Evolutionary conservation across 2,888 invertebrate species (phyloP).

Genomic region (Stenchaetothrips biformis): DNA sequence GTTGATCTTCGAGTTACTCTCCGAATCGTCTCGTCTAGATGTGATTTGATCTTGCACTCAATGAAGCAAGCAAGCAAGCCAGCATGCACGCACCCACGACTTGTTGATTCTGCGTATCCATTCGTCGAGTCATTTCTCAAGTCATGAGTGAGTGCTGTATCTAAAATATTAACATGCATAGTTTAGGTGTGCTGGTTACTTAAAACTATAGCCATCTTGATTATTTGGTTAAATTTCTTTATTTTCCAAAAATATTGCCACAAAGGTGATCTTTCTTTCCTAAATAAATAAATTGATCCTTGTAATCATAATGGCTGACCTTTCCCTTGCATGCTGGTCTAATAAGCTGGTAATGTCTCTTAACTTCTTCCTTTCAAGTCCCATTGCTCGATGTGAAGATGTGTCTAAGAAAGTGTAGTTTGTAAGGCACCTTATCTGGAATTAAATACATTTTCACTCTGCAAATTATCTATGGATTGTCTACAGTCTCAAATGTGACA

Average conservation of each 20-base stretch:
- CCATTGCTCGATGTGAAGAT: not conserved
- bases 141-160: constrained; percentile 24
- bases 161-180: constrained; percentile 24
- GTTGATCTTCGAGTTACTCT: constrained; percentile 18
- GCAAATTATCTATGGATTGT: no score
- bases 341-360: constrained; percentile 14
- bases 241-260: not conserved
- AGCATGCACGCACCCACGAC: constrained; percentile 24
- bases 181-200: constrained; percentile 22
- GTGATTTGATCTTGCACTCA: constrained; percentile 18
- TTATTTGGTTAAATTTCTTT: not conserved
- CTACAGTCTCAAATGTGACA: not conserved
- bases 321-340: constrained; percentile 22
- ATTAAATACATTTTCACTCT: no score
- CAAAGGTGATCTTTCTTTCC: not conserved
- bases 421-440: not conserved
- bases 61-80: constrained; percentile 24
- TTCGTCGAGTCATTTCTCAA: constrained; percentile 23
- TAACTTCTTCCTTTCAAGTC: not conserved
- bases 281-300: not conserved
- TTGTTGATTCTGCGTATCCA: constrained; percentile 24
- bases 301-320: constrained; percentile 10
- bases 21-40: constrained; percentile 14
- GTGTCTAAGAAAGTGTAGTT: not conserved
- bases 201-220: not conserved